Base-by-base conservation (phyloP, 2,888 invertebrate species). In the Pyralis farinalis region DNA sequence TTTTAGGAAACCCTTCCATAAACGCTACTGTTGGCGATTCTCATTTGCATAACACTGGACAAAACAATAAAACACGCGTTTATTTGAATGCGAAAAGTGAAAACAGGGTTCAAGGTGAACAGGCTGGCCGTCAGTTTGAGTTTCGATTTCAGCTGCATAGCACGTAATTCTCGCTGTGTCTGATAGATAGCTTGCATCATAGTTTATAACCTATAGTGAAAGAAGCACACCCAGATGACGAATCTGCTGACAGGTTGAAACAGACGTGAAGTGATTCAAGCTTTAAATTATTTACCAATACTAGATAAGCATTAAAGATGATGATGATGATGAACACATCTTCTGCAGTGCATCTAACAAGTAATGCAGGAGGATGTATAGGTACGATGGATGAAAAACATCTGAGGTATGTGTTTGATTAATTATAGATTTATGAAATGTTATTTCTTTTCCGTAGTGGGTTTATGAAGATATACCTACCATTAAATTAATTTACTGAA, bases 1-100 rank as follows among this genome's bases (percentile, higher is more conserved):
- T 82, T 75, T 79, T 75, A 58, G 71, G 75, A 77, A 86, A 79
- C 81, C 82, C 76, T 80, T 81, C 75, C 66, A 77, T 74, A 74
- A 77, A 73, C 50, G 79, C 88, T 85, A 82, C 86, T 80, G 83
- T 76, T 71, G 55, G 64, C 61, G 40, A 58, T 64, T 44, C 59
- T 71, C 63, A 86, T 88, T 88, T 88, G 85, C 88, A 88, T 88
- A 82, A 86, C 75, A 86, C 59, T 76, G 71, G 59, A 61, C 71
- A 56, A 67, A 76, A 81, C 77, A 81, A 83, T 82, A 79, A 76
- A 72, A 68, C 55, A 55, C 48, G 55, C 53, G 68, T 77, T 83
- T 81, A 75, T 82, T 81, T 81, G 65, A 62, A 70, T 63, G 76
- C 76, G 72, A 83, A 86, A 85, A 88, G 87, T 84, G 87, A 88